These are phyloP conservation scores for Diadromus collaris DNA, from an alignment of 2,888 invertebrate genomes.

Conservation along the genomic window DNA sequence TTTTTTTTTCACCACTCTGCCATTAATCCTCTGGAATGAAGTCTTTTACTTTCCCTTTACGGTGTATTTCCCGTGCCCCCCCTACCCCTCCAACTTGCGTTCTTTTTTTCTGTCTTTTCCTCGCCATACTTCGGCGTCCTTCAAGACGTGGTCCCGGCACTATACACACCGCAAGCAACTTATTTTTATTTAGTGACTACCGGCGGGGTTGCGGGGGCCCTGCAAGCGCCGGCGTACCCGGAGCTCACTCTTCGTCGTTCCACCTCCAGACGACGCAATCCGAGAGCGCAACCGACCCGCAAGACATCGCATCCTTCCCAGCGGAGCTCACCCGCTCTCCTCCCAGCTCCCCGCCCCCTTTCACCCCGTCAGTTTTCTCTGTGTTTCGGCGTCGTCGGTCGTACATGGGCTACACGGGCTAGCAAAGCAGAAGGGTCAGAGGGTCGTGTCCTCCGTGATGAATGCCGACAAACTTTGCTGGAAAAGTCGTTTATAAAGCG, in stretches of 20 bases:
- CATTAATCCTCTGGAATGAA: slow-evolving; percentile 61
- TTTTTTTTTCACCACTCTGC: slow-evolving; percentile 31
- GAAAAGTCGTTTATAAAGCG: slow-evolving; percentile 79
- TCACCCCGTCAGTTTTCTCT: slow-evolving; percentile 17
- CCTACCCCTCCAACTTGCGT: background rate
- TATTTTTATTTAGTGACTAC: slow-evolving; percentile 64
- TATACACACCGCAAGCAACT: slow-evolving; percentile 54
- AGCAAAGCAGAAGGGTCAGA: slow-evolving; percentile 60
- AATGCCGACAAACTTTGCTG: slow-evolving; percentile 78
- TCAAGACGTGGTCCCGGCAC: slow-evolving; percentile 50
- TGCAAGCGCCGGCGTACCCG: slow-evolving; percentile 28
- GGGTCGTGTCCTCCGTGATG: slow-evolving; percentile 75
- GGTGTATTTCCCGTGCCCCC: slow-evolving; percentile 37
- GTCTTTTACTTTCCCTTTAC: slow-evolving; percentile 57
- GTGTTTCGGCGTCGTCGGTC: slow-evolving; percentile 54
- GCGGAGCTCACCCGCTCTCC: background rate
- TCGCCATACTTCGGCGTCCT: slow-evolving; percentile 50
- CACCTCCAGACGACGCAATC: slow-evolving; percentile 54
- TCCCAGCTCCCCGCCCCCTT: slow-evolving; percentile 49
- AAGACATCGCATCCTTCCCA: slow-evolving; percentile 43
- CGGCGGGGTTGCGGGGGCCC: background rate
- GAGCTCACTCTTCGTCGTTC: slow-evolving; percentile 44
- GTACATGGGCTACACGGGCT: slow-evolving; percentile 51
- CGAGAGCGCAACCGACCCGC: slow-evolving; percentile 52
- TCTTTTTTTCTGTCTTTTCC: slow-evolving; percentile 20